phyloP scores from a whole-genome alignment of 2,797 vertebrate species.

The Aldrovandia affinis region DNA sequence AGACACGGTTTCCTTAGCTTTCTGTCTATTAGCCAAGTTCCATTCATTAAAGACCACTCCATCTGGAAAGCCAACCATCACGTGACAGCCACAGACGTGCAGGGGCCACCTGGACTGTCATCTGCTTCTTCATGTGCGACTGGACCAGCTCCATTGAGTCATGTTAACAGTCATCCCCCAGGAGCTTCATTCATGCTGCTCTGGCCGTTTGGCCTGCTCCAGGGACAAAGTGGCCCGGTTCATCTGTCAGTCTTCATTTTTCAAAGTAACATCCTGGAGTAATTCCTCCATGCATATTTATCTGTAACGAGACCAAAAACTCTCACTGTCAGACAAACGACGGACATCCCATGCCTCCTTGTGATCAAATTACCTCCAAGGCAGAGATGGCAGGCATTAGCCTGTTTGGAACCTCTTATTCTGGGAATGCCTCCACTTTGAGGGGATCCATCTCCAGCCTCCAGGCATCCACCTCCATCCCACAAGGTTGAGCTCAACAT shows the following conservation, averaged over 20 bases:
- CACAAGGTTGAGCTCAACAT: slow-evolving; percentile 59
- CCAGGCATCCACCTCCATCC: slow-evolving; percentile 66
- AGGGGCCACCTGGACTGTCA: slow-evolving; percentile 25
- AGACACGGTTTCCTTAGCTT: background rate
- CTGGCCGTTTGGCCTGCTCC: slow-evolving; percentile 57
- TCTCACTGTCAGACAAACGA: slow-evolving; percentile 55
- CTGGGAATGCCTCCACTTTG: slow-evolving; percentile 8
- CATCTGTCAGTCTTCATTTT: slow-evolving; percentile 50
- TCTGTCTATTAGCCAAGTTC: background rate
- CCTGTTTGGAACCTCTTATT: background rate
- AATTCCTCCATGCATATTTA: slow-evolving; percentile 47
- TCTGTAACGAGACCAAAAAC: slow-evolving; percentile 53
- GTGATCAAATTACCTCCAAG: slow-evolving; percentile 11
- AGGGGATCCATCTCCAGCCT: slow-evolving; percentile 35
- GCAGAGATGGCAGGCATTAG: slow-evolving; percentile 15
- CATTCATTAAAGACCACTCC: slow-evolving; percentile 33
- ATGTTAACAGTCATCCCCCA: slow-evolving; percentile 48
- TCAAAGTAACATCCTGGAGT: slow-evolving; percentile 50
- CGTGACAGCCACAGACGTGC: slow-evolving; percentile 1
- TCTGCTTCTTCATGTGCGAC: slow-evolving; percentile 56
- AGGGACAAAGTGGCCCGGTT: slow-evolving; percentile 44
- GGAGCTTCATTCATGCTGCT: slow-evolving; percentile 67
- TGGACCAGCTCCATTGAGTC: slow-evolving; percentile 59
- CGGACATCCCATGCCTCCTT: slow-evolving; percentile 60
- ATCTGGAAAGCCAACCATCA: slow-evolving; percentile 19